Evolutionary conservation across 2,888 invertebrate genomes (phyloP), one percentile per base, ranked within the genome.

Genomic region (Apotomis capreana): DNA sequence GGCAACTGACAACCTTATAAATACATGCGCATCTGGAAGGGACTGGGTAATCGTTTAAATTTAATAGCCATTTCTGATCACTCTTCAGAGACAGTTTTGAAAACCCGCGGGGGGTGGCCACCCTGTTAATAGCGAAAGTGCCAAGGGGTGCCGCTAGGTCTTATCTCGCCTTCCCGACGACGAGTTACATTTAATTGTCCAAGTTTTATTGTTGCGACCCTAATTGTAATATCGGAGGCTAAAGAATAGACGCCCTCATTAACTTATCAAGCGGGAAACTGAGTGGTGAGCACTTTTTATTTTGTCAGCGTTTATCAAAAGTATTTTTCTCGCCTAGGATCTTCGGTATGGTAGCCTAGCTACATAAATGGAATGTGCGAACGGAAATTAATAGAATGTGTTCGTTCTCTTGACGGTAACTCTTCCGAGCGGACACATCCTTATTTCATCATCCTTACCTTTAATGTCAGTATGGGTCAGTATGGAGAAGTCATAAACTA

Each of bases 111-210:
- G 75, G 82, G 77, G 81, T 78, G 83, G 87, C 81, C 84, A 86
- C 89, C 88, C 86, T 87, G 84, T 85, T 90, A 90, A 89, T 89
- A 87, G 89, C 86, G 84, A 83, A 85, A 88, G 89, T 88, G 86
- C 85, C 80, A 84, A 86, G 86, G 89, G 87, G 87, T 84, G 86
- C 84, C 85, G 81, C 85, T 84, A 86, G 87, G 86, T 88, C 89
- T 91, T 91, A 91, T 91, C 91, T 90, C 79, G 81, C 84, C 82
- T 83, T 84, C 83, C 81, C 88, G 83, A 84, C 86, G 84, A 81
- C 88, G 84, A 89, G 87, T 91, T 88, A 89, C 89, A 87, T 91
- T 91, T 91, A 91, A 92, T 89, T 91, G 91, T 90, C 84, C 86
- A 92, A 92, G 90, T 92, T 91, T 89, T 90, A 92, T 89, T 91